Evolutionary conservation across 2,888 invertebrate genomes (phyloP), one percentile per base, ranked within the genome.

Genomic region (Lordiphosa andalusiaca): DNA sequence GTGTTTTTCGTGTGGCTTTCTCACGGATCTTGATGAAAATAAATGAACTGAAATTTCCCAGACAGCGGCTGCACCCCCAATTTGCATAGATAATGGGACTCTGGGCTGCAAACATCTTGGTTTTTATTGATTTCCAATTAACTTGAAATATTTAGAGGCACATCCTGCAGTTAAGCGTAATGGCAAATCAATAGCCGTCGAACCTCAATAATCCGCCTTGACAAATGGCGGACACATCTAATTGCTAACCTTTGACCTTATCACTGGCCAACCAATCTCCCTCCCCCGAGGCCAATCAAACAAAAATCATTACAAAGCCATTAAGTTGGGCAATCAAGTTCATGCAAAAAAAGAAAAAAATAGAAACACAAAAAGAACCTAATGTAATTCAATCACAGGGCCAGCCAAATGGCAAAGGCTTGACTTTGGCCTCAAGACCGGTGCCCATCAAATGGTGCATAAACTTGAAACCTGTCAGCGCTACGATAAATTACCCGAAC

Each of bases 291-390:
- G 71, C 55, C 65, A 71, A 71, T 77, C 59, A 67, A 62, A 39
- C 54, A 44, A 49, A 53, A 70, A 50, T 65, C 67, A 81, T 83
- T 76, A 70, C 77, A 68, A 73, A 64, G 65, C 68, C 84, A 84
- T 77, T 84, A 76, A 62, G 55, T 51, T 50, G 55, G 74, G 47
- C 71, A 81, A 77, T 71, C 77, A 71, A 66, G 70, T 42, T 36
- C 48, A 65, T 66, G 71, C 65, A 59, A 73, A 81, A 74, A 69
- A 30, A n/a, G n/a, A n/a, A n/a, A n/a, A n/a, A n/a, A n/a, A n/a
- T n/a, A n/a, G n/a, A 6, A 10, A 4, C 13, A 21, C 35, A 39
- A 40, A 9, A 35, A 30, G 30, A 59, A 57, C 44, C 59, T 37
- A 49, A 67, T 61, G 48, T 40, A 73, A 77, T 73, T 71, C 65